These are phyloP conservation scores for Heteropelma amictum DNA, from an alignment of 2,888 invertebrate genomes.

Conservation along the genomic window DNA sequence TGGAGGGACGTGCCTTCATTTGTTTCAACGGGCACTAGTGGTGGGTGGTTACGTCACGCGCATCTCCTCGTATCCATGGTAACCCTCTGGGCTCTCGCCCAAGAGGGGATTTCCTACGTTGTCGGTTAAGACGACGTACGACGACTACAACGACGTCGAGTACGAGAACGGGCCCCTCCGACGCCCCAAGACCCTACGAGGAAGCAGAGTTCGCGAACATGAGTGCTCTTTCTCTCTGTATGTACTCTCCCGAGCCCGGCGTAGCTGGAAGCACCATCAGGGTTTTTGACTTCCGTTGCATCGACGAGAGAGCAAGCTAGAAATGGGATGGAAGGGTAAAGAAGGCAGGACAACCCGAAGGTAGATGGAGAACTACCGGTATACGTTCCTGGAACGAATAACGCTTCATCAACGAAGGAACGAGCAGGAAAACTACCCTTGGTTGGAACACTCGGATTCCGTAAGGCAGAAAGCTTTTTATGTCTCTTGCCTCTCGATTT, in stretches of 20 bases:
- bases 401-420: conserved; percentile 38
- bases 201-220: conserved; percentile 40
- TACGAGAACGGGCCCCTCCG: conserved; percentile 57
- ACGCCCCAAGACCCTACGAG: conserved; percentile 20
- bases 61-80: conserved; percentile 74
- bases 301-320: conserved; percentile 37
- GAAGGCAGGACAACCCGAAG: conserved; percentile 7
- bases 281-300: conserved; percentile 53
- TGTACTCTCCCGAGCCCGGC: conserved; percentile 19
- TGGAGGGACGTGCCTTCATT: conserved; percentile 76
- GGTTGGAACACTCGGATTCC: conserved; percentile 3
- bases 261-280: conserved; percentile 44
- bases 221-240: conserved; percentile 30
- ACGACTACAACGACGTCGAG: conserved; percentile 61
- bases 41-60: conserved; percentile 78
- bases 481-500: too few relatives aligned
- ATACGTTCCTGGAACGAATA: conserved; percentile 35
- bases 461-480: too few relatives aligned
- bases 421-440: conserved; percentile 36
- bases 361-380: conserved; percentile 24
- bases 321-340: conserved; percentile 23
- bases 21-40: conserved; percentile 76
- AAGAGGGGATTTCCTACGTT: conserved; percentile 76
- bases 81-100: conserved; percentile 76
- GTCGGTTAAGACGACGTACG: conserved; percentile 71